Conservation (phyloP, 2,113 vertebrate genomes). For the Proteles cristata region DNA sequence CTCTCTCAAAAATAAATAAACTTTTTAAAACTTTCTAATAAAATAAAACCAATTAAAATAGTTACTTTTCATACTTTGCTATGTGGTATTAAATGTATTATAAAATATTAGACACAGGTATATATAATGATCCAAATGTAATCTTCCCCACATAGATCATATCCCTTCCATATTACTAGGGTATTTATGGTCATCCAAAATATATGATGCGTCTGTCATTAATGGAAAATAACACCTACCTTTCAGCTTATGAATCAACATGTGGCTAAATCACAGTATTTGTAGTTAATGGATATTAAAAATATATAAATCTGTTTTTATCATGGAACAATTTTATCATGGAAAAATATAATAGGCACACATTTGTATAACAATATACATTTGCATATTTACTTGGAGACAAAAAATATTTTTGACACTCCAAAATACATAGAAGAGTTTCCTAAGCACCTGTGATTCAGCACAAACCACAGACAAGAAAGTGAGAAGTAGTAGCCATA, state of each 20-base stretch:
- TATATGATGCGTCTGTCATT: neutral
- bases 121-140: neutral
- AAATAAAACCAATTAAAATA: neutral
- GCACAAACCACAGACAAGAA: neutral
- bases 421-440: neutral
- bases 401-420: neutral
- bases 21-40: neutral
- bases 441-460: neutral
- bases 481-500: neutral
- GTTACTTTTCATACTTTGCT: neutral
- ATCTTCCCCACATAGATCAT: neutral
- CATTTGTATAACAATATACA: neutral
- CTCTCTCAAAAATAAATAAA: no score
- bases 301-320: neutral
- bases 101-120: neutral
- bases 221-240: neutral
- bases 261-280: neutral
- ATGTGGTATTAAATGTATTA: neutral
- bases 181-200: neutral
- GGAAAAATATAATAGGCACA: neutral
- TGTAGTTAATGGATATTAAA: neutral
- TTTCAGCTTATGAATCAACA: neutral
- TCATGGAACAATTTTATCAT: neutral
- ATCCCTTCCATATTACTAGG: neutral
- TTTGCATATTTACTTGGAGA: neutral